Evolutionary conservation across 2,888 invertebrate species (phyloP), one percentile per base, ranked within the genome.

Genomic region (Pseudococcus longispinus): DNA sequence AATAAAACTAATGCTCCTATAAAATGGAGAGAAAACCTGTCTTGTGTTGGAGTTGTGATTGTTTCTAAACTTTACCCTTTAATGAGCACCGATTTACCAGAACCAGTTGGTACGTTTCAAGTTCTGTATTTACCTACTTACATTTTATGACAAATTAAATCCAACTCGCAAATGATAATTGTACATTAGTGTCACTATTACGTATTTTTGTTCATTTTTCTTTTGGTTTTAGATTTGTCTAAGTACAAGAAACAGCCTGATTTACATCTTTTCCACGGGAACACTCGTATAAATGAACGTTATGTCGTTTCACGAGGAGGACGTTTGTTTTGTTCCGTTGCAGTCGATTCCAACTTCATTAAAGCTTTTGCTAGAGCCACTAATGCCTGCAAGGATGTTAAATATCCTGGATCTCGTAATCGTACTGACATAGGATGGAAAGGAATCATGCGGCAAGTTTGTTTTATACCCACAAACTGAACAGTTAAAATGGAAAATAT

Each of bases 51-150:
- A 6, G 96, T 99, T 3, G 95, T 98, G n/a, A 93, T 98, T 91
- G 98, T 97, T 1, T 97, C 97, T 88, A 94, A 94, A 87, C 98
- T 98, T 0, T 99, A 99, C 91, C 99, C 99, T 0, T 95, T 94
- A 89, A 94, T 55, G 3, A 29, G 26, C 9, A 95, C 95, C 20
- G 98, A 97, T n/a, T n/a, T n/a, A n/a, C n/a, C n/a, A n/a, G n/a
- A n/a, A n/a, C n/a, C n/a, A 90, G 92, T 94, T 83, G n/a, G n/a
- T n/a, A n/a, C n/a, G 97, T 98, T n/a, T n/a, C n/a, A 89, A 96
- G 96, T 94, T n/a, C 13, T 13, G n/a, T n/a, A 8, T 2, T 2
- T 44, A 44, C 44, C 44, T 46, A 46, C 44, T 46, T 46, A 13
- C 13, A 46, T 13, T 4, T 51, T 15, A 46, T 46, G 44, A 13